Conservation (phyloP, 2,888 invertebrate genomes). For the Cosmorhoe ocellata region DNA sequence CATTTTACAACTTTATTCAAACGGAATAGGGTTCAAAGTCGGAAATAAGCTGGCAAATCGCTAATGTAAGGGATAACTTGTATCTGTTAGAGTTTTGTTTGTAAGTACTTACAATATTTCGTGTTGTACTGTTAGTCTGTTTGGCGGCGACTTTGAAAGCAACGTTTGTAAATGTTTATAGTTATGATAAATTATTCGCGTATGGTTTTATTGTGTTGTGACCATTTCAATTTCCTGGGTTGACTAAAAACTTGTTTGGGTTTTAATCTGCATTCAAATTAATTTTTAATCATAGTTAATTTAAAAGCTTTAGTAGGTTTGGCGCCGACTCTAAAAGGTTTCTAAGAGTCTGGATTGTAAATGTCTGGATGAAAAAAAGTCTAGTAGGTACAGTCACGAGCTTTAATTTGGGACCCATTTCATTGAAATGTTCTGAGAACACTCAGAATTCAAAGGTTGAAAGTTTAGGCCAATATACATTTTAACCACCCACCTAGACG, state of each 20-base stretch:
- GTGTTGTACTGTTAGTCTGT: slow-evolving; percentile 33
- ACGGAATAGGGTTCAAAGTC: slow-evolving; percentile 10
- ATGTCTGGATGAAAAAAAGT: too few species aligned
- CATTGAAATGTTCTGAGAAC: too few species aligned
- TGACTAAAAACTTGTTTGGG: slow-evolving; percentile 5
- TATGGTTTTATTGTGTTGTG: slow-evolving; percentile 16
- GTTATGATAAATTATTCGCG: slow-evolving; percentile 27
- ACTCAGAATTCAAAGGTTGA: too few species aligned
- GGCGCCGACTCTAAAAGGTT: too few species aligned
- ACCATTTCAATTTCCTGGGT: slow-evolving; percentile 5
- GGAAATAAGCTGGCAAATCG: too few species aligned
- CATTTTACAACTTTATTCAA: neutral
- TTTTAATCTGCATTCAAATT: neutral
- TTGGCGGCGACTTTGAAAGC: slow-evolving; percentile 31
- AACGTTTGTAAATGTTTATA: slow-evolving; percentile 11
- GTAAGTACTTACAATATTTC: slow-evolving; percentile 35
- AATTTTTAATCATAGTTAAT: too few species aligned
- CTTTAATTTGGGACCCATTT: too few species aligned
- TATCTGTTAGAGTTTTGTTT: slow-evolving; percentile 35
- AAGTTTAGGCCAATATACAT: too few species aligned
- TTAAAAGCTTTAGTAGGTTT: too few species aligned
- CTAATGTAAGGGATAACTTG: slow-evolving; percentile 37
- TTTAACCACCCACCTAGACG: too few species aligned
- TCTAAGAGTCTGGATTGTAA: too few species aligned
- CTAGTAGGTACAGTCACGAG: too few species aligned